Evolutionary conservation across 2,888 invertebrate species (phyloP), one percentile per base, ranked within the genome.

Genomic region (Pterostichus madidus): DNA sequence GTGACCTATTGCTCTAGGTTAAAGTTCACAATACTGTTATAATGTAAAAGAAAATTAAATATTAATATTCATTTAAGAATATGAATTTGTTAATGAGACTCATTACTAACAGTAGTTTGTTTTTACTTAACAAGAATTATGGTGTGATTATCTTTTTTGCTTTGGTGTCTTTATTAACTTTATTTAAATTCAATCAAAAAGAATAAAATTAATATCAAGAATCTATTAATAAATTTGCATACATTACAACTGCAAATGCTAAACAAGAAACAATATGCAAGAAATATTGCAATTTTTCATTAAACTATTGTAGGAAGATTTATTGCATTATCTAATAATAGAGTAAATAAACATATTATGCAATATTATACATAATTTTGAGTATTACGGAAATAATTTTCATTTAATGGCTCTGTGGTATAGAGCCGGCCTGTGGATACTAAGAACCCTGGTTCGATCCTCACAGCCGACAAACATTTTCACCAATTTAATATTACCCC

Each of bases 41-140:
- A 78, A 44, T 56, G 44, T 75, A 52, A 13, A 24, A 32, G 75
- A 61, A 44, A 78, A 78, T 78, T 59, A 61, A 59, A 78, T 56
- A 78, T 78, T 59, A 78, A 78, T 78, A 78, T 44, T 59, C 78
- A 78, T 78, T 78, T 78, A 56, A 39, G 39, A 59, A 15, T 78
- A 56, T 59, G 59, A 44, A 32, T 78, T 59, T 59, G 39, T 32
- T 78, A 78, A 78, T 78, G 56, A 78, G 44, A 10, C n/a, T 56
- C 77, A 78, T 78, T 78, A 59, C 59, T 32, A 56, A 59, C 44
- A 78, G 77, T 56, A 53, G 53, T 76, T 76, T 76, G 53, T 76
- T 68, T 76, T 39, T 76, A 53, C 15, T 56, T 32, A 11, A 53
- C 13, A 32, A 32, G 52, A n/a, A 53, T n/a, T 75, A 46, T 49